A percentile compares a stretch with the other conserved stretches of the same genome.
Evolutionary conservation across 1,140 invertebrate species (phyloP).

Genomic region (Sesamia nonagrioides): DNA sequence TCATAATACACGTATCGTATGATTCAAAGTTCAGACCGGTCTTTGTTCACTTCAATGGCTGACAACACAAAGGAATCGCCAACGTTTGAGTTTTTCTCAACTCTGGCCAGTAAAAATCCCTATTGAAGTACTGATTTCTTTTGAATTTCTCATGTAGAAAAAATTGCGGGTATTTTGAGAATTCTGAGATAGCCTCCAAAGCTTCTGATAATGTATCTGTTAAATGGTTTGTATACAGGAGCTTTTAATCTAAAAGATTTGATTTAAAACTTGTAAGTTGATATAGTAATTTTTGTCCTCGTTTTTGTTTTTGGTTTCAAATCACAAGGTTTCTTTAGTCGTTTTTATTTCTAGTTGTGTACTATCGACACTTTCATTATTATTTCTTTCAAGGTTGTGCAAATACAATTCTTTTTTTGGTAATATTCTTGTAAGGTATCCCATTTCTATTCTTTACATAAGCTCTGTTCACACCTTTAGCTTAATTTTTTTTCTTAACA

Average conservation of each 20-base stretch:
- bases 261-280: too few relatives aligned
- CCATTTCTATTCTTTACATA: neutral
- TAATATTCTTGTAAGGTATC: too few relatives aligned
- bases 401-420: too few relatives aligned
- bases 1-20: slow-evolving; percentile 37
- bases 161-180: slow-evolving; percentile 26
- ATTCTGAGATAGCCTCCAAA: neutral
- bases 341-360: too few relatives aligned
- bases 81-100: slow-evolving; percentile 42
- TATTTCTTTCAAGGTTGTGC: too few relatives aligned
- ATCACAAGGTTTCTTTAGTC: too few relatives aligned
- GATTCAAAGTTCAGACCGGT: slow-evolving; percentile 2
- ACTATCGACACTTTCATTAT: too few relatives aligned
- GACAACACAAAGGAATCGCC: slow-evolving; percentile 39
- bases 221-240: neutral
- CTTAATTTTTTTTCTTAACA: neutral
- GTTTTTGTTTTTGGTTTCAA: too few relatives aligned
- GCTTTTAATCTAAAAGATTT: neutral
- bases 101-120: slow-evolving; percentile 27
- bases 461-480: neutral
- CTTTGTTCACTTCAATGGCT: slow-evolving; percentile 41
- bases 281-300: neutral
- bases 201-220: neutral
- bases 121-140: slow-evolving; percentile 35
- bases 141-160: slow-evolving; percentile 28